Base-by-base conservation (phyloP, 2,113 vertebrate genomes). In the Cinclus cinclus region DNA sequence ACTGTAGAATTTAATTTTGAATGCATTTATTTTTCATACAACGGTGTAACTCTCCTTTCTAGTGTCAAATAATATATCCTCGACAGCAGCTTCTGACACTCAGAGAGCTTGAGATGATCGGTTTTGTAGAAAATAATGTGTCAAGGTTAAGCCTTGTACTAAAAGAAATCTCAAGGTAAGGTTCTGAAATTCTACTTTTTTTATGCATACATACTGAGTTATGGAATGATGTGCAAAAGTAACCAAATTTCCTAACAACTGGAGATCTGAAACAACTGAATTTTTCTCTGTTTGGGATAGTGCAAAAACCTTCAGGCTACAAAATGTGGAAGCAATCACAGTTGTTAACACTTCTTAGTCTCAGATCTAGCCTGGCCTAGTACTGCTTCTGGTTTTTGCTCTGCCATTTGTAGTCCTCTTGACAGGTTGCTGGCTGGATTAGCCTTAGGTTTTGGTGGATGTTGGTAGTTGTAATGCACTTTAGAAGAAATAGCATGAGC, bases 31-130 rank as follows among this genome's bases (percentile, higher is more conserved):
- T 90, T 90, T 82, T 90, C 27, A 53, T 91, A 52, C 6, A 67
- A 39, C 39, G 47, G 4, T 83, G 7, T 74, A 77, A 90, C 24
- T 89, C 63, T 96, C 23, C 9, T 78, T 93, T 90, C 19, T 95
- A 99, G 99, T 98, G 99, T 89, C 99, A 99, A 96, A 99, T 99
- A 95, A 98, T 99, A 92, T 99, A 98, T 96, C 99, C 99, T 35
- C 98, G 98, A 73, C 99, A 99, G 95, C 99, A 99, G 95, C 98
- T 99, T 55, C 97, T 99, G 64, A 99, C 98, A 33, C 98, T 99
- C 53, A 98, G 98, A 59, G 99, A 99, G 85, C 98, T 99, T 7
- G 98, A 99, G 96, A 99, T 99, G 84, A 99, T 99, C 50, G 98
- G 98, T 94, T 99, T 98, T 24, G 87, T 98, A 22, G 98, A 98